phyloP scores from a whole-genome alignment of 2,797 vertebrate genomes.

The Microhierax caerulescens region DNA sequence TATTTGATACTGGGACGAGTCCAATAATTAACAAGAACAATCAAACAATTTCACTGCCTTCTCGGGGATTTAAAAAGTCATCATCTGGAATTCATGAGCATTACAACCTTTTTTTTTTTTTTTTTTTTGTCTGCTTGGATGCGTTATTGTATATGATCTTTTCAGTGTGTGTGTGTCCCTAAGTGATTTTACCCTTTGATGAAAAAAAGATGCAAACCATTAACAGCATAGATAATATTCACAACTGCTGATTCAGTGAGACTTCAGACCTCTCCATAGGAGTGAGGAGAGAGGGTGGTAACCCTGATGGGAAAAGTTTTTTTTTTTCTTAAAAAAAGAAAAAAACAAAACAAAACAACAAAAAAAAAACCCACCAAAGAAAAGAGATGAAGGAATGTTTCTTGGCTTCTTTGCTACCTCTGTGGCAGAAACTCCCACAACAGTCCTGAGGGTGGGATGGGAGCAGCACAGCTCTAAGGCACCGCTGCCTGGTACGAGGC shows the following conservation, averaged over 20 bases:
- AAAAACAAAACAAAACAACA: background rate
- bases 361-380: background rate
- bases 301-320: background rate
- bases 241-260: conserved; percentile 44
- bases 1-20: conserved; percentile 71
- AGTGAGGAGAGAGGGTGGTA: conserved; percentile 4
- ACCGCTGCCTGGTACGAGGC: background rate
- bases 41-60: conserved; percentile 72
- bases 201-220: conserved; percentile 50
- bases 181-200: conserved; percentile 57
- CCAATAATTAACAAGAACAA: conserved; percentile 76
- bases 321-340: no score
- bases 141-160: conserved; percentile 19
- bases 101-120: background rate
- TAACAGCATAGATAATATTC: conserved; percentile 37
- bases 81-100: conserved; percentile 68
- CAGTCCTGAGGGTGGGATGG: background rate
- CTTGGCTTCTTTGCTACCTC: background rate
- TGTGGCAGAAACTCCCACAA: background rate
- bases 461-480: background rate
- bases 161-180: conserved; percentile 14
- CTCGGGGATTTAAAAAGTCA: conserved; percentile 60
- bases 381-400: background rate
- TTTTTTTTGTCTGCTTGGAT: background rate
- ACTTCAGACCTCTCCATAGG: background rate